Conservation (phyloP, 2,113 vertebrate species). For the Carassius auratus region DNA sequence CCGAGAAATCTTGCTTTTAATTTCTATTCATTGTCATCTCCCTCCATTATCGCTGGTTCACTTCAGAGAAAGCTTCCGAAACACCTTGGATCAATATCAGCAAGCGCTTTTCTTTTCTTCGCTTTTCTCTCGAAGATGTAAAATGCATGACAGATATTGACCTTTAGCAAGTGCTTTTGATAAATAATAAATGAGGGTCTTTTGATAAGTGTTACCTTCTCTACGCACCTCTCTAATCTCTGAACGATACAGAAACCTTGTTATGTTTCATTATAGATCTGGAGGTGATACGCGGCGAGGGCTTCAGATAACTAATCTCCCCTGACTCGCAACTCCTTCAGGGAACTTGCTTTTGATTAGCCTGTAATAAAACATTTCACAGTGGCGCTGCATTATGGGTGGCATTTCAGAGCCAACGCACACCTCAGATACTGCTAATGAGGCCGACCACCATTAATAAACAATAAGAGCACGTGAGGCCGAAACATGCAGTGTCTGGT, state of each 20-base stretch:
- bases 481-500: background rate
- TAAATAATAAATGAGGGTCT: slow-evolving; percentile 56
- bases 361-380: slow-evolving; percentile 59
- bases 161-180: slow-evolving; percentile 56
- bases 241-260: slow-evolving; percentile 55
- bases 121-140: slow-evolving; percentile 33
- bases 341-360: slow-evolving; percentile 47
- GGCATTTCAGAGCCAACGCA: slow-evolving; percentile 50
- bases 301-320: slow-evolving; percentile 55
- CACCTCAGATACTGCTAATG: slow-evolving; percentile 41
- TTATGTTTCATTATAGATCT: slow-evolving; percentile 58
- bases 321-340: slow-evolving; percentile 48
- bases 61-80: slow-evolving; percentile 19
- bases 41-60: slow-evolving; percentile 8
- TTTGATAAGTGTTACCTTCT: slow-evolving; percentile 63
- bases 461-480: slow-evolving; percentile 39
- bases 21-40: slow-evolving; percentile 16
- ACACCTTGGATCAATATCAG: slow-evolving; percentile 41
- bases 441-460: slow-evolving; percentile 48
- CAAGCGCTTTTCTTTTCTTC: background rate
- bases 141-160: slow-evolving; percentile 57
- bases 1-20: background rate
- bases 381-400: slow-evolving; percentile 44
- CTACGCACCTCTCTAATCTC: slow-evolving; percentile 54
- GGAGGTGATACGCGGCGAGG: slow-evolving; percentile 30